Evolutionary conservation across 2,113 vertebrate genomes (phyloP), one percentile per base, ranked within the genome.

Genomic region (Camelus bactrianus): DNA sequence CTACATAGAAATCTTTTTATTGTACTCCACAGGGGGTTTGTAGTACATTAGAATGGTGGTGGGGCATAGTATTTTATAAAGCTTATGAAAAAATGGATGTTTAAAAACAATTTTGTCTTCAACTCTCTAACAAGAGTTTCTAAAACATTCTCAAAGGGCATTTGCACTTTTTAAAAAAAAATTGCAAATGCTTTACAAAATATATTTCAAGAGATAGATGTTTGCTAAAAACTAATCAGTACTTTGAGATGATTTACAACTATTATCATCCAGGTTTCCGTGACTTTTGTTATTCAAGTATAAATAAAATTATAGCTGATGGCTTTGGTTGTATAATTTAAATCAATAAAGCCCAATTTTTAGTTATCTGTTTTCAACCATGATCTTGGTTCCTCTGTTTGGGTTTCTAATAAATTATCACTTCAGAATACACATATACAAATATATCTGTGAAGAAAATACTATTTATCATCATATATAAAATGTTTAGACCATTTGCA

Each of bases 1-100:
- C 96, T 93, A 84, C 75, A 97, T 22, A 87, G 42, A 94, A 80
- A 75, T 93, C 60, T 87, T 95, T 97, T 56, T 38, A 46, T 93
- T 95, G 82, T 42, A 58, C 93, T 95, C 90, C 70, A 83, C 26
- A 76, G 86, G 87, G 24, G 85, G 86, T 72, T 92, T 64, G 46
- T 58, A 26, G 75, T 50, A 35, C 80, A 50, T 80, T 77, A 90
- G 38, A 86, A 96, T 81, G 93, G 80, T 87, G 19, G 38, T 38
- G 32, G 32, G 60, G 76, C 32, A n/a, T 22, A 81, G 14, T 80
- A 46, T 84, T 89, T 93, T 82, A 65, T 82, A 46, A 76, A 89
- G 32, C 17, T 96, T 79, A 90, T 48, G 58, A 77, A 88, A 86
- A 97, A 88, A 83, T 62, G 3, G 30, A 67, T 50, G 17, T 69